phyloP scores from a whole-genome alignment of 1,140 invertebrate genomes.

The Spodoptera frugiperda region DNA sequence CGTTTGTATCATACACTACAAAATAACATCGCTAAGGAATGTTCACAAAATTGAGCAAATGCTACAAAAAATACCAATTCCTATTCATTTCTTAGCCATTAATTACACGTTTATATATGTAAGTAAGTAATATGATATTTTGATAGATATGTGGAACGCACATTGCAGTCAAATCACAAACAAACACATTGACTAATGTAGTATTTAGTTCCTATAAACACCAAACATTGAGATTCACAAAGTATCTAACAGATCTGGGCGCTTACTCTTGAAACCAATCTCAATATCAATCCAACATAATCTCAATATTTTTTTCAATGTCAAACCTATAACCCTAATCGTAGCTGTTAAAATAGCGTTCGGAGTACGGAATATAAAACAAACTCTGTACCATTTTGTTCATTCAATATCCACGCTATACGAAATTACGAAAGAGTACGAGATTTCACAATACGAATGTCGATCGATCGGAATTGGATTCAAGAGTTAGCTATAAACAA shows the following conservation, averaged over 20 bases:
- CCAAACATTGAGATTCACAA: conserved; percentile 13
- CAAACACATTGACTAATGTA: conserved; percentile 1
- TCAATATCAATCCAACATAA: too few relatives aligned
- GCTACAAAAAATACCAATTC: conserved; percentile 41
- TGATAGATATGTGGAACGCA: conserved; percentile 37
- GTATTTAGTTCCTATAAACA: conserved; percentile 14
- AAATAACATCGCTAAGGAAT: conserved; percentile 45
- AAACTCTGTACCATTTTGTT: too few relatives aligned
- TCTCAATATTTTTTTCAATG: too few relatives aligned
- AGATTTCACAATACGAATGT: too few relatives aligned
- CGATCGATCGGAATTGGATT: too few relatives aligned
- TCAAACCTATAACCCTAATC: too few relatives aligned
- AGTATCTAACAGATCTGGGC: conserved; percentile 19
- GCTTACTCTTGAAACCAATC: too few relatives aligned
- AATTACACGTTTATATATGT: conserved; percentile 6
- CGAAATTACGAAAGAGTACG: too few relatives aligned
- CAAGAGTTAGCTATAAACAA: too few relatives aligned
- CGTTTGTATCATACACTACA: background rate
- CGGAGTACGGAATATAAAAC: too few relatives aligned
- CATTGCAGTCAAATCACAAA: conserved; percentile 10
- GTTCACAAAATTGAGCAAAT: conserved; percentile 49
- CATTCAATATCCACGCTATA: too few relatives aligned
- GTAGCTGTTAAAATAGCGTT: too few relatives aligned
- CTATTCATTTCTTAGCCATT: conserved; percentile 23
- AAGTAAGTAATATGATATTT: conserved; percentile 21